A percentile compares a stretch with the other conserved stretches of the same genome.
Conservation (phyloP, 2,797 vertebrate species). For the Myotis pilosus region DNA sequence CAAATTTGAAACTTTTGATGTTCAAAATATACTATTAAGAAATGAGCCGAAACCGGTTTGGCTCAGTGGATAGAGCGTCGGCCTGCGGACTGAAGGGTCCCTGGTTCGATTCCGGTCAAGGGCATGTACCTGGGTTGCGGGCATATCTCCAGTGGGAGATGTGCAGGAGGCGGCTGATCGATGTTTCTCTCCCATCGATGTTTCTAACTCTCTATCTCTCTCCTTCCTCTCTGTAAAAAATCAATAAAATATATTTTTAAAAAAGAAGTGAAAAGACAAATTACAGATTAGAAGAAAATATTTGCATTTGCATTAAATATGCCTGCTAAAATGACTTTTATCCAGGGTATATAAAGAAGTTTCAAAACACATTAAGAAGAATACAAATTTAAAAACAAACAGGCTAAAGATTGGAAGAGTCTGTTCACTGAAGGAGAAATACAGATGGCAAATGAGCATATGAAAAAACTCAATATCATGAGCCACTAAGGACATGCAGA, state of each 20-base stretch:
- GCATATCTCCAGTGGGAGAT: no score
- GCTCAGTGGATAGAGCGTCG: no score
- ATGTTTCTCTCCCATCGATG: no score
- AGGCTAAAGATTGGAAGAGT: background rate
- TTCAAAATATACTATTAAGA: background rate
- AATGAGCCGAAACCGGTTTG: background rate
- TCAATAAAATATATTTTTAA: background rate
- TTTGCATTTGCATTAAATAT: background rate
- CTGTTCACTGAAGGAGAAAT: background rate
- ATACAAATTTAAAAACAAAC: background rate
- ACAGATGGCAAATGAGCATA: background rate
- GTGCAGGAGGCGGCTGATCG: no score
- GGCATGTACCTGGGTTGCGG: no score
- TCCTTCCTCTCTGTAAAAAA: no score
- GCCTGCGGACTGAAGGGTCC: no score
- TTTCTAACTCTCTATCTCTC: no score
- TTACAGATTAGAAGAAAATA: background rate
- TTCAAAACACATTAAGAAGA: background rate
- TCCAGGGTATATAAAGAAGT: background rate
- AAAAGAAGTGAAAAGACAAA: constrained; percentile 2
- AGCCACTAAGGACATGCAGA: background rate
- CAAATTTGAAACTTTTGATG: background rate
- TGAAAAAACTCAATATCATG: background rate
- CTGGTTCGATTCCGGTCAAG: no score
- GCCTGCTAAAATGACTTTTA: background rate